Conservation (phyloP, 2,797 vertebrate species). For the Heteromormyrus szaboi region DNA sequence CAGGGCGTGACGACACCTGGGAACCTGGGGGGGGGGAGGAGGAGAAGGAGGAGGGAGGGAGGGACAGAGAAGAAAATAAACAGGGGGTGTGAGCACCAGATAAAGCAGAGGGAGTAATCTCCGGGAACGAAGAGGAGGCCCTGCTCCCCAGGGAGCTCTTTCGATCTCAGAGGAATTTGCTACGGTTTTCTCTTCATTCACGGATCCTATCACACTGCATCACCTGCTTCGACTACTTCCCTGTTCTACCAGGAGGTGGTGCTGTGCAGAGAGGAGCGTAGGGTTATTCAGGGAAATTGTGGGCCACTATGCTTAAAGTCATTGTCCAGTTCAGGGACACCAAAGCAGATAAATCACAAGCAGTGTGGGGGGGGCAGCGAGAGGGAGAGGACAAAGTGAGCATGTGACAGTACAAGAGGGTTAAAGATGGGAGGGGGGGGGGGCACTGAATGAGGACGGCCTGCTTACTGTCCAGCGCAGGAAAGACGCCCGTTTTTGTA, state of each 20-base stretch:
- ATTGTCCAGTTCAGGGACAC: not conserved
- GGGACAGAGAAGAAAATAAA: constrained; percentile 10
- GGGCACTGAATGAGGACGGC: not conserved
- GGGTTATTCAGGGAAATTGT: not conserved
- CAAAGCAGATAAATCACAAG: not conserved
- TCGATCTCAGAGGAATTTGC: not conserved
- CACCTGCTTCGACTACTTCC: not conserved
- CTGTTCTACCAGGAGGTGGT: not conserved
- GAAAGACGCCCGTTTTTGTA: not conserved
- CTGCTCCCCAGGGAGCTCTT: not conserved
- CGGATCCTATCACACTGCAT: not conserved
- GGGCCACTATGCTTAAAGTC: not conserved
- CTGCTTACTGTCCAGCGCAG: not conserved
- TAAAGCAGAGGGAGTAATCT: not conserved
- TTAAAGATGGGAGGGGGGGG: not conserved
- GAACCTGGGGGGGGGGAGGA: constrained; percentile 2
- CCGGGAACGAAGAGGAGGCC: not conserved
- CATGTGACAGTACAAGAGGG: not conserved
- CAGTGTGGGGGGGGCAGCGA: not conserved
- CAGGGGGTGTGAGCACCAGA: not conserved
- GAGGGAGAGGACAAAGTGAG: not conserved
- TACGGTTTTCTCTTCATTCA: not conserved
- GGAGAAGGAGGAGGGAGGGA: not conserved
- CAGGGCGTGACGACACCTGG: constrained; percentile 37
- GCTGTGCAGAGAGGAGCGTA: not conserved